These are phyloP conservation scores for Cephus pygmeus DNA, from an alignment of 2,888 invertebrate species.

Conservation along the genomic window DNA sequence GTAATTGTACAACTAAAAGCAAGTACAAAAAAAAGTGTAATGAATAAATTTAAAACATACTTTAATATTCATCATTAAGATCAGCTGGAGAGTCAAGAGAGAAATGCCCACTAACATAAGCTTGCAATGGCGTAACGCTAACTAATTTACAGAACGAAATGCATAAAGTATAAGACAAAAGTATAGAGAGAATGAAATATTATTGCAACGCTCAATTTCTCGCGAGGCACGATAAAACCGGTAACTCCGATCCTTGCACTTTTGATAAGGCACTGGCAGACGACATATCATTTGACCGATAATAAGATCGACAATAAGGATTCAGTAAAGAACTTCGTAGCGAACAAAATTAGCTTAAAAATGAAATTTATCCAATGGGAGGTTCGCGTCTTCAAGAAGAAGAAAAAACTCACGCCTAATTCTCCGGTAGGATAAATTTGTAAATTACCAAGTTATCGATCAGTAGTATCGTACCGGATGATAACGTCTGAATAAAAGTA, in stretches of 20 bases:
- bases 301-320: not conserved
- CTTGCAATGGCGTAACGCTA: not conserved
- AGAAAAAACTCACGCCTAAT: not conserved
- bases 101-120: not conserved
- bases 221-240: not conserved
- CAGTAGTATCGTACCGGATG: not conserved
- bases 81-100: not conserved
- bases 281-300: not conserved
- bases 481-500: not conserved
- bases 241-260: not conserved
- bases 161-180: not conserved
- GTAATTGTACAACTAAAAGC: constrained; percentile 2
- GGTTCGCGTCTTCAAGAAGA: not conserved
- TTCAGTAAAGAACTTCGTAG: not conserved
- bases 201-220: not conserved
- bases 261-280: not conserved
- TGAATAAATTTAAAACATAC: constrained; percentile 20
- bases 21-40: constrained; percentile 8
- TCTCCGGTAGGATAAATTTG: not conserved
- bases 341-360: not conserved
- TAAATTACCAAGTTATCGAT: not conserved
- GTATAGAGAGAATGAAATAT: not conserved
- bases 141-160: not conserved
- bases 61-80: constrained; percentile 6
- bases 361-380: too few relatives aligned